Evolutionary conservation across 2,888 invertebrate species (phyloP), one percentile per base, ranked within the genome.

Genomic region (Aethes cnicana): DNA sequence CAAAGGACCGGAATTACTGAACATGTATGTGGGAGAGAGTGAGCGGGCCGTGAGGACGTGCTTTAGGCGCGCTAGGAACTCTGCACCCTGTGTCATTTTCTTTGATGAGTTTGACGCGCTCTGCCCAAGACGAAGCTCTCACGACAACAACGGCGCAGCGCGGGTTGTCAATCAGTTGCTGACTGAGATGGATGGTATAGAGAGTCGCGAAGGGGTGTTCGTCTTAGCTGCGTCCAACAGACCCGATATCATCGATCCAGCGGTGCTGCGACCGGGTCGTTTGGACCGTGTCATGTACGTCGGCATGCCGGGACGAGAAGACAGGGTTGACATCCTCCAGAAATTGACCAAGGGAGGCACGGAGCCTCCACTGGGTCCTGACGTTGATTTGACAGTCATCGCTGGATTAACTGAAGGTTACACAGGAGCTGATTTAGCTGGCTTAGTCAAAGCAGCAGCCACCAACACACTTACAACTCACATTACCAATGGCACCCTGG

Each of bases 21-120:
- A 98, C 74, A 99, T 99, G 99, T 99, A 99, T 82, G 98, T 99
- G 11, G 99, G 99, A 53, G 99, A 99, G 86, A 98, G 98, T 82
- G 99, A 99, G 83, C 92, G 96, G 63, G 98, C 98, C 0, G 98
- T 99, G 0, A 91, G 99, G n/a, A 95, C 96, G 16, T 97, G 97
- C 69, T 99, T 99, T 77, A 94, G 96, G 74, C 92, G 98, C 58
- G 99, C 99, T 0, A 90, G 96, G 33, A 98, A 98, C 81, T 98
- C 98, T 0, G 94, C 97, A 0, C 99, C 99, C 0, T 99, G 99
- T 76, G 98, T 99, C 2, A 98, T 99, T 77, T 99, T 99, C 87
- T 99, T 99, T 74, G 99, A 99, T 75, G 99, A 99, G 84, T 92
- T 99, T 58, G 99, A 99, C 81, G 96, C 99, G 0, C 81, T 99